These are phyloP conservation scores for Varanus komodoensis DNA, from an alignment of 2,113 vertebrate species.

Conservation along the genomic window DNA sequence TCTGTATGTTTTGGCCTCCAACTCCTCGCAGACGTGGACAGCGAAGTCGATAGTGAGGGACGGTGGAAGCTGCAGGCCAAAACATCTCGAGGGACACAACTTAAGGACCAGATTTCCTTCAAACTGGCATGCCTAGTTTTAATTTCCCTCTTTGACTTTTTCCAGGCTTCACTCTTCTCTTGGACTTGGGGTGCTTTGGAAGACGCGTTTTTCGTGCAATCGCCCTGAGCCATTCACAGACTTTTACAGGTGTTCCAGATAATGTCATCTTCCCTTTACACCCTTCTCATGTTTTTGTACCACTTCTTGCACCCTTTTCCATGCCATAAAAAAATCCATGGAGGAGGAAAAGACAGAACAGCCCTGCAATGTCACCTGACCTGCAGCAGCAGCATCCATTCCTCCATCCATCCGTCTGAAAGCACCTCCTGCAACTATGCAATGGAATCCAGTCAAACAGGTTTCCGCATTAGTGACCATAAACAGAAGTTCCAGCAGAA, in stretches of 20 bases:
- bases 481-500: neutral
- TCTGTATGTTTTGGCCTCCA: too few species aligned
- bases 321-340: too few species aligned
- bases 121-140: accelerated
- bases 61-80: neutral
- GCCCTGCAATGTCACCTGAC: too few species aligned
- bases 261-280: too few species aligned
- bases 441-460: neutral
- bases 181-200: neutral
- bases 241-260: too few species aligned
- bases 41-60: neutral
- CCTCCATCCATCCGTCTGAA: neutral
- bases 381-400: too few species aligned
- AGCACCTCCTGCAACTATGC: neutral
- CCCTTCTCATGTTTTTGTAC: too few species aligned
- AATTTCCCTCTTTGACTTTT: constrained; percentile 20
- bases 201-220: too few species aligned
- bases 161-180: neutral
- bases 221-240: too few species aligned
- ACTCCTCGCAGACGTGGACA: too few species aligned
- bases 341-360: too few species aligned
- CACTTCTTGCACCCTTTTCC: too few species aligned
- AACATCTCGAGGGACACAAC: neutral
- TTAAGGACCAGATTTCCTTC: constrained; percentile 25
- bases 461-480: neutral